These are phyloP conservation scores for Lethenteron camtschaticum DNA, from an alignment of 2,113 vertebrate species.

Conservation along the genomic window DNA sequence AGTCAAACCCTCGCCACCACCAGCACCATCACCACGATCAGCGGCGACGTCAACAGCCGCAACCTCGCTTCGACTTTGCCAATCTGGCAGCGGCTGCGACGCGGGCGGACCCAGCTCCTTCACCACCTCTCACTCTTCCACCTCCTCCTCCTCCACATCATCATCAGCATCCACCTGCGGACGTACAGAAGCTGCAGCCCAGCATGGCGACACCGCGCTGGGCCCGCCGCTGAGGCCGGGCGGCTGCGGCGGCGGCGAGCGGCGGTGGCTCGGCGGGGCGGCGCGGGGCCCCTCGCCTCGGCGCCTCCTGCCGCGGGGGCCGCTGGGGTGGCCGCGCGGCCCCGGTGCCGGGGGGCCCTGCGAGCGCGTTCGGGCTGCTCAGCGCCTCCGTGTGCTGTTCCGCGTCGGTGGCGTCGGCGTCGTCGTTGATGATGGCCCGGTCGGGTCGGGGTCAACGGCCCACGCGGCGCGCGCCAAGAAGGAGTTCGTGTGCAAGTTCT, in stretches of 20 bases:
- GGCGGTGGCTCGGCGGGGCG: neutral
- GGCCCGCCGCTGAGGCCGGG: neutral
- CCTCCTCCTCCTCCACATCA: too few species aligned
- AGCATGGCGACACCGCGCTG: neutral
- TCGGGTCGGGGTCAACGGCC: too few species aligned
- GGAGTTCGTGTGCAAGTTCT: slow-evolving; percentile 6
- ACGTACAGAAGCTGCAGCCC: slow-evolving; percentile 23
- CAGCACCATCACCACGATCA: too few species aligned
- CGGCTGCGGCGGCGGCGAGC: slow-evolving; percentile 1
- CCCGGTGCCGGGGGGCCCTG: slow-evolving; percentile 28
- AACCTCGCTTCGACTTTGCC: slow-evolving; percentile 85
- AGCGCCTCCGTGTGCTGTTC: slow-evolving; percentile 30
- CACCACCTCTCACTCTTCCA: slow-evolving; percentile 8
- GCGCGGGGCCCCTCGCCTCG: too few species aligned
- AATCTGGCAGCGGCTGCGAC: slow-evolving; percentile 88
- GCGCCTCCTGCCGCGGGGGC: too few species aligned
- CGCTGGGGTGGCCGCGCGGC: too few species aligned
- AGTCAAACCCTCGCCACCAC: too few species aligned
- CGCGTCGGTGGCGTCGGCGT: too few species aligned
- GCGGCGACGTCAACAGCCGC: neutral
- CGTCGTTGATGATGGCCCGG: too few species aligned
- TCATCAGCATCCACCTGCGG: slow-evolving; percentile 16
- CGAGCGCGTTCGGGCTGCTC: slow-evolving; percentile 52
- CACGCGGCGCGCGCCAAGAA: neutral
- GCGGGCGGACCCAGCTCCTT: slow-evolving; percentile 72